Percentiles rank a stretch among this genome's conserved stretches.
Conservation (phyloP, 2,797 vertebrate species). For the Coilia nasus region DNA sequence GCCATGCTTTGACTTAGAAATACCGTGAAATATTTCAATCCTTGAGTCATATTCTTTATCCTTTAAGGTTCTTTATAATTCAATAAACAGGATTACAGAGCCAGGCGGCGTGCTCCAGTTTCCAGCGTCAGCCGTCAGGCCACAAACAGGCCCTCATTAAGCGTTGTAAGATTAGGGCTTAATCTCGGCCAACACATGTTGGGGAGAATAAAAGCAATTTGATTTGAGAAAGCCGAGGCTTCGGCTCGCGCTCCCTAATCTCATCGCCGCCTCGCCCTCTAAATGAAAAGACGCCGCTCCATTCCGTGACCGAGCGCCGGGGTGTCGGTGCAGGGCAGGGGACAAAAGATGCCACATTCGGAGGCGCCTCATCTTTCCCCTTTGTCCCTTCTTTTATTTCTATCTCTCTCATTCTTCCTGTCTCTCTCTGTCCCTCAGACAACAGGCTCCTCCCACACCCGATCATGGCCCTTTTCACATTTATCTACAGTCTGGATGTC, state of each 20-base stretch:
- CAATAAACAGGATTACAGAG: conserved; percentile 83
- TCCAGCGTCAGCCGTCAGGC: conserved; percentile 74
- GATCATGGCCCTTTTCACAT: neutral
- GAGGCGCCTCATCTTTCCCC: conserved; percentile 40
- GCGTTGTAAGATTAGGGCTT: conserved; percentile 82
- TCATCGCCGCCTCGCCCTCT: conserved; percentile 67
- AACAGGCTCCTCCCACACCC: neutral
- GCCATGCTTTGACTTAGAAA: conserved; percentile 68
- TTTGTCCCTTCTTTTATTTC: conserved; percentile 40
- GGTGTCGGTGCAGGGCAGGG: conserved; percentile 56
- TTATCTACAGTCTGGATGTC: neutral
- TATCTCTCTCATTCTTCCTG: neutral
- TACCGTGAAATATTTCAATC: conserved; percentile 77
- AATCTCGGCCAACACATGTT: conserved; percentile 91
- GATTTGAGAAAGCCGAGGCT: conserved; percentile 84
- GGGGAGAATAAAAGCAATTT: conserved; percentile 93
- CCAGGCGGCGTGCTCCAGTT: conserved; percentile 72
- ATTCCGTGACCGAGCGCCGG: conserved; percentile 52
- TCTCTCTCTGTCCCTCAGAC: neutral
- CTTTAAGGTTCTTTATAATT: conserved; percentile 89
- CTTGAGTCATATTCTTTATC: conserved; percentile 77
- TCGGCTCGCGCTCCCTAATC: conserved; percentile 75
- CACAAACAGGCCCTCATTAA: conserved; percentile 79
- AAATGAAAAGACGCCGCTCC: conserved; percentile 67
- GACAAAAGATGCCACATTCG: conserved; percentile 62